Conservation (phyloP, 2,888 invertebrate species). For the Spicauda simplicius region DNA sequence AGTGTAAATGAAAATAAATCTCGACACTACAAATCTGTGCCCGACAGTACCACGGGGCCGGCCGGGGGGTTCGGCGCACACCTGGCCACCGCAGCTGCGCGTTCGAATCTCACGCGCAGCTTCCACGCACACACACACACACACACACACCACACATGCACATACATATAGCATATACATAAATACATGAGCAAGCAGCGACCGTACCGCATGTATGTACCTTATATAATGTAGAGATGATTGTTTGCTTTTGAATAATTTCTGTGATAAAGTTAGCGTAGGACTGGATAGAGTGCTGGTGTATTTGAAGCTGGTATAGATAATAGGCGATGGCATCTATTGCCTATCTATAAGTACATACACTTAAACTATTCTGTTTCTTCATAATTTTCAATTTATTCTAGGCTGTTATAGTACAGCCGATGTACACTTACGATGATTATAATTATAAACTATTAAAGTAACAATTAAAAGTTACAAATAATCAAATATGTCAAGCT, state of each 20-base stretch:
- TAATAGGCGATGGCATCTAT: no score
- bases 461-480: no score
- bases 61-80: slow-evolving; percentile 70
- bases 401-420: no score
- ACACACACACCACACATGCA: slow-evolving; percentile 43
- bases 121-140: slow-evolving; percentile 74
- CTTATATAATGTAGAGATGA: not conserved
- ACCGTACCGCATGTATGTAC: not conserved
- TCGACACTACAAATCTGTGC: slow-evolving; percentile 39
- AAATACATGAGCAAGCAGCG: not conserved
- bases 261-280: not conserved
- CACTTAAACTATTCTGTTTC: no score
- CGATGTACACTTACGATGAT: no score
- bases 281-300: not conserved
- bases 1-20: slow-evolving; percentile 23
- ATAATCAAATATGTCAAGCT: no score
- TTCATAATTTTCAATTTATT: no score
- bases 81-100: slow-evolving; percentile 82
- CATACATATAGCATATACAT: not conserved
- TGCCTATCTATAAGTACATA: no score
- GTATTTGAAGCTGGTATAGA: not conserved
- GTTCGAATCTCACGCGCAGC: slow-evolving; percentile 82
- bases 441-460: no score
- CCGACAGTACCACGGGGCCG: slow-evolving; percentile 61
- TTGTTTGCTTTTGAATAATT: not conserved